Conservation (phyloP, 2,888 invertebrate genomes). For the Altica lythri region DNA sequence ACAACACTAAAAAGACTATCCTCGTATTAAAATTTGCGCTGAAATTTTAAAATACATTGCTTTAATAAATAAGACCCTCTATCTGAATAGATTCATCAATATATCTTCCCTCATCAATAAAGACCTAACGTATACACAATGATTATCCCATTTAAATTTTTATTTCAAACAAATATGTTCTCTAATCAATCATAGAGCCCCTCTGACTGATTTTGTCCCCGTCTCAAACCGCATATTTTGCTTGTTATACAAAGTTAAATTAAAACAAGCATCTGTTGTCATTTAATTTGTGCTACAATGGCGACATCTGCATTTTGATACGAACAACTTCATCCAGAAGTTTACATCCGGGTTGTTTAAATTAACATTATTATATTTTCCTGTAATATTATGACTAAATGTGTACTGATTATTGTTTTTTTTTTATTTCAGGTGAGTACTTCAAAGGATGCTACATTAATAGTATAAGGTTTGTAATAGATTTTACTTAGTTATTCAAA, state of each 20-base stretch:
- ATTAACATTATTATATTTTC: conserved; percentile 27
- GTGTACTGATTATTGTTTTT: neutral
- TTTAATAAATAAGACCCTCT: no score
- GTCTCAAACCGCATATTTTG: conserved; percentile 15
- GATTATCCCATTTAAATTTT: conserved; percentile 15
- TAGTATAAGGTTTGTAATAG: no score
- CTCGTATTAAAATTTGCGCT: no score
- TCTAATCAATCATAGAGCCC: conserved; percentile 19
- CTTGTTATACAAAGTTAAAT: conserved; percentile 24
- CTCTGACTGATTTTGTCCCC: conserved; percentile 2
- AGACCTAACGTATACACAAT: neutral
- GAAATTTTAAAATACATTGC: no score
- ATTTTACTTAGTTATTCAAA: no score
- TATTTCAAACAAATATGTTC: conserved; percentile 2
- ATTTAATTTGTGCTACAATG: conserved; percentile 26
- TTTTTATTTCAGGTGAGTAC: conserved; percentile 21
- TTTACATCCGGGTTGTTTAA: conserved; percentile 13
- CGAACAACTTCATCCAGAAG: conserved; percentile 20
- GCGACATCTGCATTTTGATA: conserved; percentile 24
- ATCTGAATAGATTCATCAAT: no score
- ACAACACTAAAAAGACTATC: no score
- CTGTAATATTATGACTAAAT: conserved; percentile 3
- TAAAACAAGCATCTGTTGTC: conserved; percentile 29
- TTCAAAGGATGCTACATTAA: no score
- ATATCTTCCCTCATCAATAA: conserved; percentile 12